These are phyloP conservation scores for Spilosoma lubricipeda DNA, from an alignment of 2,888 invertebrate genomes.

Conservation along the genomic window DNA sequence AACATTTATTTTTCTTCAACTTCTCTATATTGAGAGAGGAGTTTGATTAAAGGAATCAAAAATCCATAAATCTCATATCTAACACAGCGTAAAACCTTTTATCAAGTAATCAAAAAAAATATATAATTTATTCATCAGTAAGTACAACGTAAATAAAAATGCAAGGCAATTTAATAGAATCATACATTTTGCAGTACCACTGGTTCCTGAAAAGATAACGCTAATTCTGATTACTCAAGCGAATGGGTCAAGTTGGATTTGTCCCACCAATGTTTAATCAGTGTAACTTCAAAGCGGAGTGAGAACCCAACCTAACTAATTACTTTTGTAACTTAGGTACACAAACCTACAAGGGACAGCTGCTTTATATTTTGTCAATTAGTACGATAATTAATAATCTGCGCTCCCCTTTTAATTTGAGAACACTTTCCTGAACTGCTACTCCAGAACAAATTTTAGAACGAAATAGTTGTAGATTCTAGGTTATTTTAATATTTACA, in stretches of 20 bases:
- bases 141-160: background rate
- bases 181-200: constrained; percentile 5
- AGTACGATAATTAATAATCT: constrained; percentile 37
- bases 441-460: background rate
- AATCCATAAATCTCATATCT: background rate
- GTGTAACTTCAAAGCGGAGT: constrained; percentile 38
- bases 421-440: background rate
- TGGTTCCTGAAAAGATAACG: constrained; percentile 28
- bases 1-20: no score
- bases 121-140: no score
- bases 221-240: constrained; percentile 31
- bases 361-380: constrained; percentile 36
- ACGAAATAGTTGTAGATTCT: background rate
- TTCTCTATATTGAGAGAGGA: background rate
- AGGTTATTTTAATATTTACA: background rate
- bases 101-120: no score
- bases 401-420: constrained; percentile 14
- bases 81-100: background rate
- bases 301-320: constrained; percentile 39
- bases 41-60: background rate
- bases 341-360: constrained; percentile 37
- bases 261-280: constrained; percentile 42
- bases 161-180: background rate
- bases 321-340: constrained; percentile 46
- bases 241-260: constrained; percentile 39